phyloP scores from a whole-genome alignment of 2,113 vertebrate species.

The Andinoacara biseriatus region DNA sequence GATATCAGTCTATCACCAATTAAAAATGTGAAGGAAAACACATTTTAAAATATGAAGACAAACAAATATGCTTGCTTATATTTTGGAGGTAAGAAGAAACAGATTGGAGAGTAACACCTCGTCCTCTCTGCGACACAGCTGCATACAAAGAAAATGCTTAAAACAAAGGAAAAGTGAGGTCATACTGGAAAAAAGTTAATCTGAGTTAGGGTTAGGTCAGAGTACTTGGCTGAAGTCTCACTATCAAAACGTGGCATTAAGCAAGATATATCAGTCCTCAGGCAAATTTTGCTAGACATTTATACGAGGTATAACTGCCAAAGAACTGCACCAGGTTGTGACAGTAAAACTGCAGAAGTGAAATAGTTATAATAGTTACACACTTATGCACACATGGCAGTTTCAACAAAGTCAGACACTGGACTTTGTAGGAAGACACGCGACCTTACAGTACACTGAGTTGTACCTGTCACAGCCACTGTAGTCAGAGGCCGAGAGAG shows the following conservation, averaged over 20 bases:
- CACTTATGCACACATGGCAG: background rate
- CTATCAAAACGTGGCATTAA: constrained; percentile 48
- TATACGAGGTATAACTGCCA: background rate
- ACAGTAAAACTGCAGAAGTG: constrained; percentile 50
- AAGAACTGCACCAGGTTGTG: constrained; percentile 25
- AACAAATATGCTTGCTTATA: constrained; percentile 69
- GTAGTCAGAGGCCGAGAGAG: constrained; percentile 89
- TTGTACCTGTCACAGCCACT: constrained; percentile 94
- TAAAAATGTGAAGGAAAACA: constrained; percentile 72
- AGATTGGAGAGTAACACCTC: constrained; percentile 16
- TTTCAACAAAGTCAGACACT: background rate
- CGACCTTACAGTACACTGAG: constrained; percentile 34
- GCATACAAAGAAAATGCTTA: constrained; percentile 31
- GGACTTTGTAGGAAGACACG: constrained; percentile 26
- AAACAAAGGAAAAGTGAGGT: constrained; percentile 32
- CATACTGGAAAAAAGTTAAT: constrained; percentile 45
- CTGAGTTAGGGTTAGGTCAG: constrained; percentile 25
- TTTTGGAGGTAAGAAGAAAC: constrained; percentile 61
- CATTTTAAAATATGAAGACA: constrained; percentile 76
- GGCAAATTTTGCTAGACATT: background rate
- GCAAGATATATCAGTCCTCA: background rate
- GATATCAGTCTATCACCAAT: background rate
- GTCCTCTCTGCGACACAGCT: constrained; percentile 36
- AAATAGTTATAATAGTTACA: background rate
- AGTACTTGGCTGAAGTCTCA: constrained; percentile 55